phyloP scores from a whole-genome alignment of 2,113 vertebrate genomes.

The Corythornis cristatus region DNA sequence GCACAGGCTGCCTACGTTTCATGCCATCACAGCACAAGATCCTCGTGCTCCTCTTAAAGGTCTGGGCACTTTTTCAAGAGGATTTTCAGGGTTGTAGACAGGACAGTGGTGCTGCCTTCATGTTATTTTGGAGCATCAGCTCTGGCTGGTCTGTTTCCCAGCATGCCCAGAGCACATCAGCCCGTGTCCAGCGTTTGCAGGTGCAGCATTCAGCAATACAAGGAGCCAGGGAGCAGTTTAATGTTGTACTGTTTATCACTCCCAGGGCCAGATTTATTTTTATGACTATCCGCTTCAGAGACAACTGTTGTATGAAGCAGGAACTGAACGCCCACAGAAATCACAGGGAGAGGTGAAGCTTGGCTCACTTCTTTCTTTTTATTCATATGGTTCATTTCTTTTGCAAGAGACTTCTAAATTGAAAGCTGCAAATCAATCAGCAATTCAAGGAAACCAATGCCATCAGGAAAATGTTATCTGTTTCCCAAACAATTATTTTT shows the following conservation, averaged over 20 bases:
- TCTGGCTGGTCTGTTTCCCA: neutral
- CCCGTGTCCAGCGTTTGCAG: neutral
- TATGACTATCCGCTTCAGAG: neutral
- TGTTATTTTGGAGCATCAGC: neutral
- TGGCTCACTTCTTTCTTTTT: neutral
- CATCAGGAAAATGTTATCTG: neutral
- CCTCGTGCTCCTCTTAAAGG: neutral
- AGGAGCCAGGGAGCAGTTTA: neutral
- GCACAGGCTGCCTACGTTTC: neutral
- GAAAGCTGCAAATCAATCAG: neutral
- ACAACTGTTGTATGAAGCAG: neutral
- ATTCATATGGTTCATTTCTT: neutral
- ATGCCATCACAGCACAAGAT: neutral
- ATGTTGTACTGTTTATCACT: neutral
- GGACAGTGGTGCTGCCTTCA: neutral
- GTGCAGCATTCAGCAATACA: neutral
- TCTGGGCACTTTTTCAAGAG: conserved; percentile 4
- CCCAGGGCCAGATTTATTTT: conserved; percentile 6
- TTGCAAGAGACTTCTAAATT: neutral
- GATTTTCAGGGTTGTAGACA: neutral
- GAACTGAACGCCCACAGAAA: neutral
- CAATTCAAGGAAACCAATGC: neutral
- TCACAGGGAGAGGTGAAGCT: neutral
- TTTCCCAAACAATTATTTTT: neutral
- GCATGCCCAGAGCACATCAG: neutral